Evolutionary conservation across 1,140 invertebrate species (phyloP).

Genomic region (Adelges cooleyi): DNA sequence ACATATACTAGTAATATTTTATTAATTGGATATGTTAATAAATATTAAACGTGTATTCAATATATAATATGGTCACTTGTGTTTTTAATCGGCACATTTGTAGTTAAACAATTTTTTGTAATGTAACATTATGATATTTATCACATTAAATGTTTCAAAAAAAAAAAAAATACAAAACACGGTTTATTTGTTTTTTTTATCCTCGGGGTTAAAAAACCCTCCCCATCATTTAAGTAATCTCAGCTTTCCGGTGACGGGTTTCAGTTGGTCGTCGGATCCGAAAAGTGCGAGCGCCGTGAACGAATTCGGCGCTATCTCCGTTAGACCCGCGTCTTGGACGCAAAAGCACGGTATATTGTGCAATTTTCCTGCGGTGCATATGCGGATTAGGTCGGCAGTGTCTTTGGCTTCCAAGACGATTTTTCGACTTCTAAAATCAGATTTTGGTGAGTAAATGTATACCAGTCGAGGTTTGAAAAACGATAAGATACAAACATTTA

Average conservation of each 20-base stretch:
- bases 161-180: background rate
- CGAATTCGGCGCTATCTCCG: background rate
- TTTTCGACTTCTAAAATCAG: conserved; percentile 25
- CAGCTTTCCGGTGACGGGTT: conserved; percentile 16
- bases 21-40: too few species aligned
- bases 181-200: too few species aligned
- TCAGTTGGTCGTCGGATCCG: background rate
- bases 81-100: conserved; percentile 2
- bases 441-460: too few species aligned
- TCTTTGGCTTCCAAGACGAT: conserved; percentile 8
- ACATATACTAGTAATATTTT: too few species aligned
- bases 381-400: background rate
- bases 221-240: conserved; percentile 7
- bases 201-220: too few species aligned
- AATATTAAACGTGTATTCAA: too few species aligned
- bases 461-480: too few species aligned
- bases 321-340: conserved; percentile 1
- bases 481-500: too few species aligned
- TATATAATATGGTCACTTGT: too few species aligned
- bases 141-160: background rate
- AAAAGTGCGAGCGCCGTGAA: conserved; percentile 17
- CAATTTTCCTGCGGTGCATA: background rate
- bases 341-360: background rate
- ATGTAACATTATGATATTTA: conserved; percentile 13
- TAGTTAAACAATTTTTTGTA: background rate